These are phyloP conservation scores for Polydrusus cervinus DNA, from an alignment of 2,888 invertebrate genomes.

Conservation along the genomic window DNA sequence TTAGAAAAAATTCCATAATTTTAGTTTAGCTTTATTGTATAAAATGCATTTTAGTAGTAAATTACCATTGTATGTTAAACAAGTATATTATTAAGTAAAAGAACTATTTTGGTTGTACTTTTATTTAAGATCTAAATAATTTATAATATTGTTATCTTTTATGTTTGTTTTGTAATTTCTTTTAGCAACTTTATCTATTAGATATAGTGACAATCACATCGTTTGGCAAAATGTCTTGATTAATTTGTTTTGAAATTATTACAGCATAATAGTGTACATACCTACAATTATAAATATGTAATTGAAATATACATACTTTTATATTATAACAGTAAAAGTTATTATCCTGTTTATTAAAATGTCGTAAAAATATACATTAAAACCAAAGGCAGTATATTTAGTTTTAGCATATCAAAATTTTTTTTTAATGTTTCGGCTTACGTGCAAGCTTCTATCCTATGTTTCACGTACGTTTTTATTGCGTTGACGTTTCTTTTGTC, in stretches of 20 bases:
- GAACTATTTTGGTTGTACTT: neutral
- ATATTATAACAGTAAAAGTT: neutral
- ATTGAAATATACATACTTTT: conserved; percentile 18
- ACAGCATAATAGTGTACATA: neutral
- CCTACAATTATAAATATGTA: conserved; percentile 17
- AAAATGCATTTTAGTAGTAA: conserved; percentile 3
- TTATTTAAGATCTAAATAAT: neutral
- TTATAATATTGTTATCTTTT: neutral
- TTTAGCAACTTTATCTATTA: neutral
- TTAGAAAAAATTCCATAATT: conserved; percentile 7
- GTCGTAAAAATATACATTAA: no score
- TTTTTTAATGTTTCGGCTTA: no score
- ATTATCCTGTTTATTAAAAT: no score
- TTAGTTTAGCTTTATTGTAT: conserved; percentile 9
- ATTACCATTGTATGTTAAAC: no score
- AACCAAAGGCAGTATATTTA: no score
- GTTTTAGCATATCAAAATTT: no score
- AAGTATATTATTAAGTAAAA: neutral
- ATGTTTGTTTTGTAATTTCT: neutral
- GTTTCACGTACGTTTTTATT: no score
- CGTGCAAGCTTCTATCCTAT: no score
- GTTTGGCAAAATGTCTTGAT: neutral
- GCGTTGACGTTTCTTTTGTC: no score
- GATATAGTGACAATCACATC: neutral
- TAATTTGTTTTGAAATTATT: neutral